phyloP scores from a whole-genome alignment of 2,113 vertebrate species.

The Phaethornis superciliosus region DNA sequence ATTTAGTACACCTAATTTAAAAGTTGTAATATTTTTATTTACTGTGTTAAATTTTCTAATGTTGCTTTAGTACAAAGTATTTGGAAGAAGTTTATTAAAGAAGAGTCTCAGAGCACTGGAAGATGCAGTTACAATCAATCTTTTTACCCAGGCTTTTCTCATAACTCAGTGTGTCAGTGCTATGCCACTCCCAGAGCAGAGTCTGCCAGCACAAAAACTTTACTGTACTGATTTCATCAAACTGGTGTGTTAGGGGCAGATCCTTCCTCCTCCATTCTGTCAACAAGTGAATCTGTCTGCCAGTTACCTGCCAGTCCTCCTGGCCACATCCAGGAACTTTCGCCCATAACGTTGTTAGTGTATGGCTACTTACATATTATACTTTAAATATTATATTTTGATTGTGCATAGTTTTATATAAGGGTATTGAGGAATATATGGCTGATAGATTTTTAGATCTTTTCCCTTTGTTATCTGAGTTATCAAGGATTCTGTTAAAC shows the following conservation, averaged over 20 bases:
- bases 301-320: neutral
- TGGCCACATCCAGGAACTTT: neutral
- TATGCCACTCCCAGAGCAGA: neutral
- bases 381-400: neutral
- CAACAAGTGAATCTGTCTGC: neutral
- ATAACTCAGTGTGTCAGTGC: neutral
- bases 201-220: neutral
- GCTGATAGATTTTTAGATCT: neutral
- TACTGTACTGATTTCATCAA: neutral
- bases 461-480: neutral
- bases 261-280: neutral
- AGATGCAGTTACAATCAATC: neutral
- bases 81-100: neutral
- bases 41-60: neutral
- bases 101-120: neutral
- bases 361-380: neutral
- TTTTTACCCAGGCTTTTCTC: neutral
- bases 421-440: neutral
- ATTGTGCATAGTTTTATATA: neutral
- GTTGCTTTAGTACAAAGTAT: neutral
- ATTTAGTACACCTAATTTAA: neutral
- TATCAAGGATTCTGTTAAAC: neutral
- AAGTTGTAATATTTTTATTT: neutral
- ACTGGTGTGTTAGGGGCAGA: neutral
- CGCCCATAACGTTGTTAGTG: rapidly evolving